These are phyloP conservation scores for Melitaea athalia DNA, from an alignment of 2,888 invertebrate species.

Conservation along the genomic window DNA sequence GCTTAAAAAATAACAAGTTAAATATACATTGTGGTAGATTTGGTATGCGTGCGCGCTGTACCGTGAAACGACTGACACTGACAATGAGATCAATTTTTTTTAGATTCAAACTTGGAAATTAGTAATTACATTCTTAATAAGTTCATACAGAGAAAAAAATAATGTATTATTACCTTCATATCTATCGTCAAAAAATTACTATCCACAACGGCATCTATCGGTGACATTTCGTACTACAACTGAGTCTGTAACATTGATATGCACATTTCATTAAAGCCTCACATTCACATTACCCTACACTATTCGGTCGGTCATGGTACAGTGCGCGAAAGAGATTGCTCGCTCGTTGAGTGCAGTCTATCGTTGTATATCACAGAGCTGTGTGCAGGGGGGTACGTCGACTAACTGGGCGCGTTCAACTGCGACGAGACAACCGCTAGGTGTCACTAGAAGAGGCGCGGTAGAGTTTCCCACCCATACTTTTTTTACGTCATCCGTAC, in stretches of 20 bases:
- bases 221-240: not conserved
- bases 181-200: slow-evolving; percentile 8
- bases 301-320: slow-evolving; percentile 50
- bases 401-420: slow-evolving; percentile 73
- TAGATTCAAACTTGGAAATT: slow-evolving; percentile 54
- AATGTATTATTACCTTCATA: slow-evolving; percentile 1
- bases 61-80: slow-evolving; percentile 54
- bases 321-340: slow-evolving; percentile 58
- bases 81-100: slow-evolving; percentile 70
- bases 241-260: slow-evolving; percentile 20
- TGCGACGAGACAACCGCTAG: slow-evolving; percentile 71
- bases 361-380: slow-evolving; percentile 76
- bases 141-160: not conserved
- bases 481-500: slow-evolving; percentile 71
- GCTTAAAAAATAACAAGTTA: slow-evolving; percentile 58
- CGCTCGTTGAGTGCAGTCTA: slow-evolving; percentile 51
- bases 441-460: slow-evolving; percentile 64
- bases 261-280: slow-evolving; percentile 22
- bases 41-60: slow-evolving; percentile 68
- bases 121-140: slow-evolving; percentile 9
- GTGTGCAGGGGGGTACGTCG: slow-evolving; percentile 47
- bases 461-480: slow-evolving; percentile 72
- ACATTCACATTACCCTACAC: slow-evolving; percentile 25
- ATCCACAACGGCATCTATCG: slow-evolving; percentile 8
- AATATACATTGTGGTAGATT: slow-evolving; percentile 74